Base-by-base conservation (phyloP, 2,888 invertebrate genomes). In the Harpalus rufipes region DNA sequence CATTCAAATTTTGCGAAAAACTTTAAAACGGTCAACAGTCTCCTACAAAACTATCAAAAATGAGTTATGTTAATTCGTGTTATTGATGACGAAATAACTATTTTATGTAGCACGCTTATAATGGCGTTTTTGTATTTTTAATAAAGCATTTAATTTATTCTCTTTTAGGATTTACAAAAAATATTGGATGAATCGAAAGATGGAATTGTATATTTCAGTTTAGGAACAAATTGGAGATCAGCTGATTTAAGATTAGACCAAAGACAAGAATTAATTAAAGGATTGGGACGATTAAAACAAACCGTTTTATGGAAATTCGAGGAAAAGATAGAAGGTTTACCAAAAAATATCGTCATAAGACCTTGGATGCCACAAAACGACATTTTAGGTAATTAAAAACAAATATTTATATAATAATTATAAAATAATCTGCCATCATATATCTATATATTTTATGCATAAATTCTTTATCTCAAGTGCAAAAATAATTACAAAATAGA, bases 301-400 rank as follows among this genome's bases (percentile, higher is more conserved):
- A 89, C 88, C 10, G 89, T 92, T 3, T 80, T 92, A 14, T 91
- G 91, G 91, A 91, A 91, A 88, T 91, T 89, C 87, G 90, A 90
- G 85, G 86, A 86, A 0, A 89, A 89, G 18, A 86, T 86, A 10
- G 86, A 90, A 72, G 87, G 89, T 81, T 58, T 90, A 32, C 90
- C 91, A 0, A 86, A 87, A 63, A 91, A 92, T 87, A 90, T 92
- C 0, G 88, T 89, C 82, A 85, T 91, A 6, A 86, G 87, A 16
- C 89, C 90, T 82, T 92, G 91, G 91, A 86, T 91, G 41, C 91
- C 91, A 0, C 91, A 91, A 86, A 89, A 89, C 82, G 91, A 90
- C 85, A 87, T 91, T 84, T 86, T 92, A 65, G 90, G 91, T 89
- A 86, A 84, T 74, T n/a, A 14, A 76, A n/a, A 10, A 25, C 21